Base-by-base conservation (phyloP, 1,140 invertebrate species). In the Yoshiicerus persimilis region DNA sequence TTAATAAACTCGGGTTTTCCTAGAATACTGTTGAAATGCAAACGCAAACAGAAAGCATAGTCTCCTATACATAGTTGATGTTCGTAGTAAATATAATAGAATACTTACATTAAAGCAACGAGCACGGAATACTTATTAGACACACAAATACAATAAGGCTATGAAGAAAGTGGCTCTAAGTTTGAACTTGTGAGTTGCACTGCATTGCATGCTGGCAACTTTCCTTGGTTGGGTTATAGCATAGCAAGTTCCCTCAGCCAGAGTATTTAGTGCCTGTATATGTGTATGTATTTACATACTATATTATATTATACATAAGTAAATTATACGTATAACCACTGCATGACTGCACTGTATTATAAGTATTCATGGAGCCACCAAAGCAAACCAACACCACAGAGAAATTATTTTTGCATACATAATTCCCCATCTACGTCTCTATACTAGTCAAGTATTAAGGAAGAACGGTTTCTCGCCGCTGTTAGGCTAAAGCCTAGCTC, bases 401-500 rank as follows among this genome's bases (percentile, higher is more conserved):
- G 83, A 36, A 85, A 85, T 30, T 32, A 56, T 56, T 41, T 85
- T 41, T 85, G 83, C 83, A 85, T 85, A 62, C 83, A 85, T 56
- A 56, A 85, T 56, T 85, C 83, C 30, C 75, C 23, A 20, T 80
- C 83, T 34, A 4, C 32, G 23, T 3, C 38, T 20, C 10, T 56
- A 13, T 39, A 39, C 38, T 39, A 39, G 38, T 39, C 38, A 39
- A 39, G 16, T 56, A 56, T 16, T 56, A 56, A 56, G 47, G 20
- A 56, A 56, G 47, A 6, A n/a, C 20, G 47, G 13, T 56, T 56
- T 56, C 47, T 56, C 47, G 83, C 27, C 25, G 16, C 41, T 85
- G 25, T 30, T n/a, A 41, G 16, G 20, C 75, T 80, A 80, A 70
- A 70, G 34, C 34, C 75, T 25, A 84, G 83, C 47, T 38, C 39